A percentile compares a stretch with the other conserved stretches of the same genome.
Conservation (phyloP, 2,113 vertebrate species). For the Lophius piscatorius region DNA sequence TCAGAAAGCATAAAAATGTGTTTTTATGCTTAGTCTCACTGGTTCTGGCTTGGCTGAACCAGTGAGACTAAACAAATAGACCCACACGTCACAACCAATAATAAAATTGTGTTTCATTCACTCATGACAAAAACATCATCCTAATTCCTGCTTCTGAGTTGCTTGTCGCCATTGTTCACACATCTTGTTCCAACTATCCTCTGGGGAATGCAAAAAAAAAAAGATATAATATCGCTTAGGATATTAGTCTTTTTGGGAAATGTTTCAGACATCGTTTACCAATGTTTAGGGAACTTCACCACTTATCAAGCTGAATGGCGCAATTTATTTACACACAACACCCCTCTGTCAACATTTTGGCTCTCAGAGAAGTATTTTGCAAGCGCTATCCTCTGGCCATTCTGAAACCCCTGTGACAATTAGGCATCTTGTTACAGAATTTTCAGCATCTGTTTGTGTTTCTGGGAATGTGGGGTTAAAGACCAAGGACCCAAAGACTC, state of each 20-base stretch:
- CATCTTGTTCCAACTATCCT: constrained; percentile 53
- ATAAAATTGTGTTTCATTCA: constrained; percentile 33
- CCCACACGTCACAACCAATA: constrained; percentile 41
- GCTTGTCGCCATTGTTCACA: constrained; percentile 21
- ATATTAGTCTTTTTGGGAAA: constrained; percentile 52
- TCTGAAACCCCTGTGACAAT: constrained; percentile 26
- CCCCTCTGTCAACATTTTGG: constrained; percentile 19
- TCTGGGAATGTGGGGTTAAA: constrained; percentile 36
- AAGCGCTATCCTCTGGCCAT: constrained; percentile 3
- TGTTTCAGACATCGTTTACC: constrained; percentile 40
- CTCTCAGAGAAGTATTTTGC: constrained; percentile 6
- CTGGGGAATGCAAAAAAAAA: too few relatives aligned
- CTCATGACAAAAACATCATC: constrained; percentile 23
- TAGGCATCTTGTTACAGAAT: constrained; percentile 13
- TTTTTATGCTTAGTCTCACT: too few relatives aligned
- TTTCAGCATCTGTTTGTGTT: constrained; percentile 36
- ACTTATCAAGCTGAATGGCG: constrained; percentile 42
- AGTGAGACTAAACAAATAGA: constrained; percentile 14
- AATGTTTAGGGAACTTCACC: constrained; percentile 37
- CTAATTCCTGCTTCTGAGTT: constrained; percentile 20
- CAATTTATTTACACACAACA: constrained; percentile 49
- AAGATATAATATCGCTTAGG: constrained; percentile 51
- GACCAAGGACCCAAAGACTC: constrained; percentile 34
- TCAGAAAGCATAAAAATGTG: too few relatives aligned
- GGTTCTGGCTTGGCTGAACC: too few relatives aligned